These are phyloP conservation scores for Vireo altiloquus DNA, from an alignment of 2,113 vertebrate species.

Conservation along the genomic window DNA sequence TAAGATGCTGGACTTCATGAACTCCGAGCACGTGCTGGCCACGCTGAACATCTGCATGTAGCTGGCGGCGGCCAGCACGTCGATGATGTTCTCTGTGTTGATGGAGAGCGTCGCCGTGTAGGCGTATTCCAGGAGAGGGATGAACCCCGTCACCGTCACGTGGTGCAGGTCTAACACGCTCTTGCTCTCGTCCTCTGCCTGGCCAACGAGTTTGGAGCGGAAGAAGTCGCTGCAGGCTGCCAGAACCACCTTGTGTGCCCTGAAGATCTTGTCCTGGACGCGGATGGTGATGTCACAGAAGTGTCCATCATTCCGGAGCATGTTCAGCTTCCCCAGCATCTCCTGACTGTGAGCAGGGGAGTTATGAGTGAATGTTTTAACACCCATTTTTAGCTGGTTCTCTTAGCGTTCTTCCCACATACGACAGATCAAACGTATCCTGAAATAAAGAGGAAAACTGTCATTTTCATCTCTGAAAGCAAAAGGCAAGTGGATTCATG, in stretches of 20 bases:
- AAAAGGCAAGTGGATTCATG: background rate
- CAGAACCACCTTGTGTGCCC: slow-evolving; percentile 90
- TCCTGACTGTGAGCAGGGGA: slow-evolving; percentile 91
- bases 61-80: slow-evolving; percentile 94
- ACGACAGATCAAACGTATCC: slow-evolving; percentile 59
- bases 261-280: slow-evolving; percentile 91
- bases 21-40: slow-evolving; percentile 96
- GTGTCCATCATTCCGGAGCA: slow-evolving; percentile 87
- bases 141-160: slow-evolving; percentile 95
- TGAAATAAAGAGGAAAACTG: slow-evolving; percentile 60
- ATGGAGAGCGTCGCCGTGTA: slow-evolving; percentile 97
- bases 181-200: slow-evolving; percentile 86
- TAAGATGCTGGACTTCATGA: slow-evolving; percentile 99
- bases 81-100: slow-evolving; percentile 98
- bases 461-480: background rate
- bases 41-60: slow-evolving; percentile 99
- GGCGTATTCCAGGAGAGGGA: slow-evolving; percentile 94
- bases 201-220: slow-evolving; percentile 87
- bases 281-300: slow-evolving; percentile 92
- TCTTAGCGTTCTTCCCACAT: slow-evolving; percentile 64
- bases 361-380: slow-evolving; percentile 92
- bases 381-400: slow-evolving; percentile 82
- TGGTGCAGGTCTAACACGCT: slow-evolving; percentile 95
- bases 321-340: slow-evolving; percentile 92
- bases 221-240: slow-evolving; percentile 94